Conservation (phyloP, 2,797 vertebrate genomes). For the Florisuga fusca region DNA sequence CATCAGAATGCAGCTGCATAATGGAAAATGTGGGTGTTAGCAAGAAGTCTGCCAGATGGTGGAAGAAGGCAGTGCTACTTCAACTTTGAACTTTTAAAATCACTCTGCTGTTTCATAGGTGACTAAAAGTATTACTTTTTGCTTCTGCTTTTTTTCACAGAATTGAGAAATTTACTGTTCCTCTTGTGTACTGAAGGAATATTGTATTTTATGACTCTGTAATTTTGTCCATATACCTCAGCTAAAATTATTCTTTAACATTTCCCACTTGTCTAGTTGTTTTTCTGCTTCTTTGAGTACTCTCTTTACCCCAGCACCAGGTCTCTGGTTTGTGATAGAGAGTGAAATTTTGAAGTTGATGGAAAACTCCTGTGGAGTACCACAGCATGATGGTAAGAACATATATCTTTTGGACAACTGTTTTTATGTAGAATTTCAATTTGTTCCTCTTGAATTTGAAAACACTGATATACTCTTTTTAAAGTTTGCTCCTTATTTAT, state of each 20-base stretch:
- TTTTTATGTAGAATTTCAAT: neutral
- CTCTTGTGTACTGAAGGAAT: neutral
- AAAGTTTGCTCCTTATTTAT: neutral
- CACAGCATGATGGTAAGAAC: neutral
- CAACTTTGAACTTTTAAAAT: neutral
- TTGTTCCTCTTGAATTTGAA: neutral
- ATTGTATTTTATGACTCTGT: neutral
- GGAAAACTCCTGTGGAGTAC: neutral
- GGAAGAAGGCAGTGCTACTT: neutral
- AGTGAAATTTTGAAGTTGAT: neutral
- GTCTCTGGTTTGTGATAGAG: neutral
- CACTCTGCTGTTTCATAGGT: neutral
- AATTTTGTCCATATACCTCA: neutral
- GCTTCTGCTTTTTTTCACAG: rapidly evolving
- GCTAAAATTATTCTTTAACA: neutral
- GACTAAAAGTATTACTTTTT: neutral
- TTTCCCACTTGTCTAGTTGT: neutral
- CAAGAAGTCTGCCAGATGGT: neutral
- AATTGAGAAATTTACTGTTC: neutral
- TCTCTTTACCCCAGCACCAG: neutral
- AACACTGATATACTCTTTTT: neutral
- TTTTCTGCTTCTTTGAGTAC: neutral
- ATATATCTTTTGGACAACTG: neutral
- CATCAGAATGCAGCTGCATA: neutral
- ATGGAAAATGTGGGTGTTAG: rapidly evolving